Conservation (phyloP, 2,888 invertebrate species). For the Drosophila multiciliata region DNA sequence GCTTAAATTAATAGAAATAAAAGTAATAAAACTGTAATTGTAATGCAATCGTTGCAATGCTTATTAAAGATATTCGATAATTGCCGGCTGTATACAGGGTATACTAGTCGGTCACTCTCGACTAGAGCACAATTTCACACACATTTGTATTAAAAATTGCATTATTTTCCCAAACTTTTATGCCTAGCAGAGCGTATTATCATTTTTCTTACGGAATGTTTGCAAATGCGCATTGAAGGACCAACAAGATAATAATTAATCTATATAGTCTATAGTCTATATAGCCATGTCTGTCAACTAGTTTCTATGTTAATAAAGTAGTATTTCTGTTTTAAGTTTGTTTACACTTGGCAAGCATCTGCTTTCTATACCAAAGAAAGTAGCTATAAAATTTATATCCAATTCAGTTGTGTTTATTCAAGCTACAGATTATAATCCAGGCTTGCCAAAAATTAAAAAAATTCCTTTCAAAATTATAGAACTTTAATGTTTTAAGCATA, state of each 20-base stretch:
- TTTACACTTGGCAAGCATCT: background rate
- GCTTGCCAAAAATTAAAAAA: background rate
- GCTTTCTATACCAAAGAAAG: background rate
- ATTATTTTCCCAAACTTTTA: slow-evolving; percentile 15
- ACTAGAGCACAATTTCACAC: slow-evolving; percentile 14
- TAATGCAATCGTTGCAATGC: background rate
- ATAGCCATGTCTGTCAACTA: slow-evolving; percentile 6
- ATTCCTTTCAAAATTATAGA: background rate
- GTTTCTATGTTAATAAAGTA: slow-evolving; percentile 1
- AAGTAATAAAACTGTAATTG: background rate
- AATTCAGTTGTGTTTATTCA: background rate
- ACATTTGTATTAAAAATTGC: slow-evolving; percentile 18
- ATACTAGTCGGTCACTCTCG: slow-evolving; percentile 3
- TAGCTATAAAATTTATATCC: background rate
- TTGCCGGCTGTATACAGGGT: slow-evolving; percentile 7
- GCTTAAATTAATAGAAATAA: background rate
- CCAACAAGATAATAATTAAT: background rate
- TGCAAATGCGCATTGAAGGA: slow-evolving; percentile 10
- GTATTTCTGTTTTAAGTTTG: background rate
- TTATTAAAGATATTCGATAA: background rate
- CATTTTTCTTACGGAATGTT: slow-evolving; percentile 9
- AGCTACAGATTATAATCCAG: background rate
- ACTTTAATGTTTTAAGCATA: background rate
- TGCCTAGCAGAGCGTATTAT: slow-evolving; percentile 16
- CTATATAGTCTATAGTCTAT: background rate